Conservation (phyloP, 2,113 vertebrate species). For the Neodon shergylaensis region DNA sequence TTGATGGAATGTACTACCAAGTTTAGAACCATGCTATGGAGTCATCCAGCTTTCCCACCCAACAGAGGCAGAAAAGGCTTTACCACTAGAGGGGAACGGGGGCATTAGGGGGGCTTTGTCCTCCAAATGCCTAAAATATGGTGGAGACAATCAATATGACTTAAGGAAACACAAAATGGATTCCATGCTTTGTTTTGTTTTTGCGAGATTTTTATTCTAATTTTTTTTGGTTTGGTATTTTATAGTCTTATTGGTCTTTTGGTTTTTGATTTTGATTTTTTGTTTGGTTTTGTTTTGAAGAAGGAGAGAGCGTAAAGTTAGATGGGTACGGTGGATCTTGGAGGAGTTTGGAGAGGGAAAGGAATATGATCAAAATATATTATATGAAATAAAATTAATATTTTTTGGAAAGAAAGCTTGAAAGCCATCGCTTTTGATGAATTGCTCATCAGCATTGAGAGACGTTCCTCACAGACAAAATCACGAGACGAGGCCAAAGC, state of each 20-base stretch:
- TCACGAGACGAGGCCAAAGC: not conserved
- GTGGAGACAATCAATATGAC: not conserved
- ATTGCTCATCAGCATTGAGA: not conserved
- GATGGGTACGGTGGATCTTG: not conserved
- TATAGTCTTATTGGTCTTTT: not conserved
- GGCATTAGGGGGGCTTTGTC: not conserved
- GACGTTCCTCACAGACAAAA: not conserved
- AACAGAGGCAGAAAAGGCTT: not conserved
- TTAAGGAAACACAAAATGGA: not conserved
- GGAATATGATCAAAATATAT: not conserved
- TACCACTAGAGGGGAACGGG: not conserved
- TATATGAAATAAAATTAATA: not conserved
- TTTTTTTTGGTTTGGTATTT: not conserved
- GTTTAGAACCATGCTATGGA: not conserved
- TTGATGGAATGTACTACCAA: not conserved
- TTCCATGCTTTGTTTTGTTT: not conserved
- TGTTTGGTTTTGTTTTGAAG: not conserved
- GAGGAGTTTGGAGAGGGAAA: not conserved
- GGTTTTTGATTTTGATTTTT: not conserved
- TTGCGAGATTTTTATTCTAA: not conserved
- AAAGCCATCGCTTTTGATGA: slow-evolving; percentile 13
- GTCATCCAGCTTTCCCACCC: not conserved
- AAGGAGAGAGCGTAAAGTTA: not conserved
- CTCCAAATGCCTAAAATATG: not conserved
- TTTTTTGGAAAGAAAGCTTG: not conserved